These are phyloP conservation scores for Eulithis prunata DNA, from an alignment of 2,888 invertebrate genomes.

Conservation along the genomic window DNA sequence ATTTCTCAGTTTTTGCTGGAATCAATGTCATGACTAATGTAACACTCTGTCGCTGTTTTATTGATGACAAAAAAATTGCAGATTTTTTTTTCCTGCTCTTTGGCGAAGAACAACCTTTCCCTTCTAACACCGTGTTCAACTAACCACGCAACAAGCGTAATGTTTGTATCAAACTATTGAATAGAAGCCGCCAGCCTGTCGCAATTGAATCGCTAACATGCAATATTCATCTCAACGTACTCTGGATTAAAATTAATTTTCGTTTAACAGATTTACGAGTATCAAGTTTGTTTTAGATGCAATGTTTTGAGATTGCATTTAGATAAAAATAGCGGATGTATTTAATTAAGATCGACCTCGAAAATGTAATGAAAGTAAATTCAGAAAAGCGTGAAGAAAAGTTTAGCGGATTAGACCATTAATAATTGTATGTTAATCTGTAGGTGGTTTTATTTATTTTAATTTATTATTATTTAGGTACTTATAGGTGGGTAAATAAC, in stretches of 20 bases:
- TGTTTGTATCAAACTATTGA: conserved; percentile 75
- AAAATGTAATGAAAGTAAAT: conserved; percentile 49
- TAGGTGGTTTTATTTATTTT: background rate
- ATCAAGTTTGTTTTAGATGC: conserved; percentile 59
- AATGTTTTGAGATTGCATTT: conserved; percentile 62
- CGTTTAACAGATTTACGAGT: conserved; percentile 22
- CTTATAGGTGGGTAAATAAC: too few species aligned
- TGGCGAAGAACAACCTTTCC: conserved; percentile 62
- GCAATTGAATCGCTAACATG: conserved; percentile 57
- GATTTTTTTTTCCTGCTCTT: conserved; percentile 25
- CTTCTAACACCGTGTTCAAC: conserved; percentile 75
- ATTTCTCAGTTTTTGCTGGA: conserved; percentile 22
- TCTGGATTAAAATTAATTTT: conserved; percentile 48
- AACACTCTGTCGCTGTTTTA: conserved; percentile 16
- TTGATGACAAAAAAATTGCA: conserved; percentile 7
- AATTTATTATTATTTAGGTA: background rate
- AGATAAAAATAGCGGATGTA: conserved; percentile 46
- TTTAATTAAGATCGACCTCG: conserved; percentile 44
- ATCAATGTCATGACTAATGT: conserved; percentile 38
- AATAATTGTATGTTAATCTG: conserved; percentile 23
- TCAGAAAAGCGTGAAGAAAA: conserved; percentile 56
- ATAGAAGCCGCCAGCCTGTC: conserved; percentile 66
- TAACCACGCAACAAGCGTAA: conserved; percentile 75
- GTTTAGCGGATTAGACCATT: conserved; percentile 31
- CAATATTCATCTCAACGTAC: conserved; percentile 41